Conservation (phyloP, 2,888 invertebrate genomes). For the Troglohyphantes excavatus region DNA sequence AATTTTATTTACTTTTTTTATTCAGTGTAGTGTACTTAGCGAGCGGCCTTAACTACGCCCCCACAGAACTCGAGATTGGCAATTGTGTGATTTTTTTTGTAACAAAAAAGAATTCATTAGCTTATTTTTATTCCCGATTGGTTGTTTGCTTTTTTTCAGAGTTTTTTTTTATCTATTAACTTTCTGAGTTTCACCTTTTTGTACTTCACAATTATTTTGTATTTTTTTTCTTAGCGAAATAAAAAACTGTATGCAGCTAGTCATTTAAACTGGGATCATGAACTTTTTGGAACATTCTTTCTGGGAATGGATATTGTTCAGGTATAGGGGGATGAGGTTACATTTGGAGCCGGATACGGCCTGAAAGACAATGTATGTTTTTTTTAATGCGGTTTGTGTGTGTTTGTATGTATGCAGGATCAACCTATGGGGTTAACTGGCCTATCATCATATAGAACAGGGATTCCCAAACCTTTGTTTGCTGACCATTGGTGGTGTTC, state of each 20-base stretch:
- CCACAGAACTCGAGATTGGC: not conserved
- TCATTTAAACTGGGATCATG: not conserved
- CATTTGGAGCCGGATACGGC: too few relatives aligned
- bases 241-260: not conserved
- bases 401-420: too few relatives aligned
- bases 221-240: not conserved
- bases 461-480: too few relatives aligned
- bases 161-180: not conserved
- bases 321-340: not conserved
- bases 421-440: too few relatives aligned
- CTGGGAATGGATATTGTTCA: not conserved
- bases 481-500: too few relatives aligned
- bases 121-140: not conserved
- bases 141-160: not conserved
- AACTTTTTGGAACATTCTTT: not conserved
- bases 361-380: too few relatives aligned
- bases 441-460: too few relatives aligned
- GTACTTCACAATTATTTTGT: not conserved
- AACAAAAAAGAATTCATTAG: not conserved
- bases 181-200: not conserved
- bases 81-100: not conserved
- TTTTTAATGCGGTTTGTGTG: too few relatives aligned
- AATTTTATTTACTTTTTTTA: slow-evolving; percentile 1
- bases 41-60: not conserved
- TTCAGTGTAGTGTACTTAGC: not conserved